Base-by-base conservation (phyloP, 2,888 invertebrate species). In the Drosophila hamatofila region DNA sequence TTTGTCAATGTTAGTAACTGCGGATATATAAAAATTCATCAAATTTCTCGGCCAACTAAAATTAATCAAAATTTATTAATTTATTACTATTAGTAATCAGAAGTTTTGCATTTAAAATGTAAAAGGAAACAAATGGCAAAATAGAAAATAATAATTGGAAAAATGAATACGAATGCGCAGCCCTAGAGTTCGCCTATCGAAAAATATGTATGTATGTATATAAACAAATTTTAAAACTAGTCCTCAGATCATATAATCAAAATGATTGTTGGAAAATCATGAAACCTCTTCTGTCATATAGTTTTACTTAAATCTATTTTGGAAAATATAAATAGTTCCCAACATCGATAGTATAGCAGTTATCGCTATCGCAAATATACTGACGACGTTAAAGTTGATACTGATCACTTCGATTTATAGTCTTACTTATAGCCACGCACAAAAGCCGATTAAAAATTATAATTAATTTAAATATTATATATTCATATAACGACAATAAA, bases 1-100 rank as follows among this genome's bases (percentile, higher is more conserved):
- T 49, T 12, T 12, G 2, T n/a, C 30, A 41, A 58, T 59, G 58
- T 51, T 30, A 51, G 23, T 37, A 7, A 11, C 57, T 6, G 48
- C 27, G 11, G 16, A 11, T 9, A 30, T 30, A 37, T 48, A 2
- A 37, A 51, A 25, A 3, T 18, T 11, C 3, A 27, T 27, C 18
- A 35, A 52, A 33, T 5, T 23, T 5, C 11, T 23, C 5, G 16
- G 2, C 0, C 16, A 9, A 35, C 5, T 9, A 23, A 23, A 33
- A 33, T 16, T 8, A 16, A 35, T 9, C 3, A 21, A 18, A 33
- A 2, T 2, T 7, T 21, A 11, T 21, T 14, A 14, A 7, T 1
- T 33, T 51, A 18, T 30, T 11, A 16, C 6, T 37, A 12, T 21
- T 16, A 21, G 21, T 33, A n/a, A 1, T 48, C 2, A 3, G 14